Evolutionary conservation across 2,797 vertebrate genomes (phyloP).

Genomic region (Denticeps clupeoides): DNA sequence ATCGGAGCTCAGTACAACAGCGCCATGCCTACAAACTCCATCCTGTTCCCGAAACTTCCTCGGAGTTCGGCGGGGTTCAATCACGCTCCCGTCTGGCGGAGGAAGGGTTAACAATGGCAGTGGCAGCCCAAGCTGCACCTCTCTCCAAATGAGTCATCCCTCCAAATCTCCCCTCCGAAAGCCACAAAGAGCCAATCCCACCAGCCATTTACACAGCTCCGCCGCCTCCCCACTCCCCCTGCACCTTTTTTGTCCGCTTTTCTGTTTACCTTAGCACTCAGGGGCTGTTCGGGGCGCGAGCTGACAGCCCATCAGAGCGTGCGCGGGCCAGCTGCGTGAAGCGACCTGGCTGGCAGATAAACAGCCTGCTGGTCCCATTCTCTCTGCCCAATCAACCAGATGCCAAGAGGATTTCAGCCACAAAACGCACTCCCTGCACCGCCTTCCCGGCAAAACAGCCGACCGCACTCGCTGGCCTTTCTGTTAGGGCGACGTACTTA

Average conservation of each 20-base stretch:
- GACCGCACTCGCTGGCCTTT: no score
- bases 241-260: constrained; percentile 7
- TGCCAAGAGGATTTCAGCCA: constrained; percentile 73
- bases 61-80: no score
- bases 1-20: no score
- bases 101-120: no score
- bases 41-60: no score
- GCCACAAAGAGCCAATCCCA: constrained; percentile 6
- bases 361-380: constrained; percentile 69
- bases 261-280: constrained; percentile 60
- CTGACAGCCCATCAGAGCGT: constrained; percentile 66
- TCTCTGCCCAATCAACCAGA: constrained; percentile 69
- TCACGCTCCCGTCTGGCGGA: no score
- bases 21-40: no score
- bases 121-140: background rate
- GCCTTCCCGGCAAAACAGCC: constrained; percentile 30
- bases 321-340: constrained; percentile 56
- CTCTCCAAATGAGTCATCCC: background rate
- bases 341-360: constrained; percentile 76
- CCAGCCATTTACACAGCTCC: constrained; percentile 34
- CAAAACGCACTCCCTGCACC: constrained; percentile 56
- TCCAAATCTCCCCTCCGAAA: background rate
- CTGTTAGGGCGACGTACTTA: no score
- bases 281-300: constrained; percentile 37
- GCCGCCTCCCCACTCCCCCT: background rate